These are phyloP conservation scores for Cheirogaleus medius DNA, from an alignment of 2,113 vertebrate species.

Conservation along the genomic window DNA sequence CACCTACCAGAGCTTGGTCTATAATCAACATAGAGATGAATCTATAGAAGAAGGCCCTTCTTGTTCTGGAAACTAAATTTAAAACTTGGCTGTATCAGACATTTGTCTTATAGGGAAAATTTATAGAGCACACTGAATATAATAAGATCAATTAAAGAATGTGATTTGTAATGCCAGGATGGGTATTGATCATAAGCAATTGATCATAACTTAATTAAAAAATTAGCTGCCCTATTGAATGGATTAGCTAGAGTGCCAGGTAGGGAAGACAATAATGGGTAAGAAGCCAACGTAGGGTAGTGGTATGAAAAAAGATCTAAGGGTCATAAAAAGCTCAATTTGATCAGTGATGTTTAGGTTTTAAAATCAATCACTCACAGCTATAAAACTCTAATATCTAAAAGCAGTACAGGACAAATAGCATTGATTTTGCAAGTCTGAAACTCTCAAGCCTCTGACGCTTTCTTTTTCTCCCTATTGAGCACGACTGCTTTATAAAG, in stretches of 20 bases:
- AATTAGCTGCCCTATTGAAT: neutral
- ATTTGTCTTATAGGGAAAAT: neutral
- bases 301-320: neutral
- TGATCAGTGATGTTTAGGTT: neutral
- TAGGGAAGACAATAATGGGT: neutral
- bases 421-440: neutral
- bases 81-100: neutral
- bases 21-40: neutral
- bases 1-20: neutral
- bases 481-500: neutral
- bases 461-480: neutral
- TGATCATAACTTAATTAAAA: neutral
- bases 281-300: neutral
- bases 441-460: neutral
- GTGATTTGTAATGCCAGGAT: neutral
- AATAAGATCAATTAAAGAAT: neutral
- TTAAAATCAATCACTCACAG: neutral
- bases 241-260: neutral
- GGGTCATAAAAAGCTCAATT: neutral
- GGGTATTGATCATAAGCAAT: neutral
- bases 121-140: neutral
- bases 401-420: neutral
- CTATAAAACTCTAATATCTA: neutral
- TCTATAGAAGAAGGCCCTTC: neutral
- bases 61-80: slow-evolving; percentile 4